Evolutionary conservation across 2,888 invertebrate genomes (phyloP), one percentile per base, ranked within the genome.

Genomic region (Caenorhabditis sp.): DNA sequence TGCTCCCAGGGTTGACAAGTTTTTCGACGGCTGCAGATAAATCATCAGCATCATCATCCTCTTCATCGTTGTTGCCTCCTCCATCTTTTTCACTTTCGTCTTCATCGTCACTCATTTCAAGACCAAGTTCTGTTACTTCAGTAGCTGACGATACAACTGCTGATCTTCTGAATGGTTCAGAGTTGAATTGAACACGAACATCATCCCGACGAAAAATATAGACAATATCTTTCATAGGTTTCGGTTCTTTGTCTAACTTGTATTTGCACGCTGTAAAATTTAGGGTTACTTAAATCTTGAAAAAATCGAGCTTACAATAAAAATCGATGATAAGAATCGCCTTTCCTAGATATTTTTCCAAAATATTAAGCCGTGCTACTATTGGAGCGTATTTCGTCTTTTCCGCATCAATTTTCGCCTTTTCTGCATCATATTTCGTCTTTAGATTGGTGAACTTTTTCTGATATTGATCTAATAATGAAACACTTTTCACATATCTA

Each of bases 271-370:
- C 71, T 70, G 66, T 27, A 70, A n/a, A 70, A 58, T 24, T 1
- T 17, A 6, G 36, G 51, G 27, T 21, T 23, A 12, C 19, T 36
- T 8, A 10, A 54, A 62, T 19, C 50, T n/a, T n/a, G n/a, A n/a
- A n/a, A n/a, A n/a, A n/a, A n/a, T n/a, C n/a, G n/a, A n/a, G 17
- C 24, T 17, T 60, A 43, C 19, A n/a, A 8, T 4, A 17, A 12
- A 51, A 21, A 62, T 72, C 72, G n/a, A 72, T 68, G 10, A 67
- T 51, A 17, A 37, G 23, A 31, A 72, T 68, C 24, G 67, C 64
- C 0, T 64, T 62, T 26, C 61, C 62, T 51, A 64, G 21, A 58
- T 72, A 72, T 17, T 68, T 72, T 27, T 72, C 58, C 54, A 72
- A 24, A 8, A 57, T 63, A 21, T 51, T 66, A 19, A 54, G 23